Evolutionary conservation across 2,888 invertebrate genomes (phyloP).

Genomic region (Tortrix viridana): DNA sequence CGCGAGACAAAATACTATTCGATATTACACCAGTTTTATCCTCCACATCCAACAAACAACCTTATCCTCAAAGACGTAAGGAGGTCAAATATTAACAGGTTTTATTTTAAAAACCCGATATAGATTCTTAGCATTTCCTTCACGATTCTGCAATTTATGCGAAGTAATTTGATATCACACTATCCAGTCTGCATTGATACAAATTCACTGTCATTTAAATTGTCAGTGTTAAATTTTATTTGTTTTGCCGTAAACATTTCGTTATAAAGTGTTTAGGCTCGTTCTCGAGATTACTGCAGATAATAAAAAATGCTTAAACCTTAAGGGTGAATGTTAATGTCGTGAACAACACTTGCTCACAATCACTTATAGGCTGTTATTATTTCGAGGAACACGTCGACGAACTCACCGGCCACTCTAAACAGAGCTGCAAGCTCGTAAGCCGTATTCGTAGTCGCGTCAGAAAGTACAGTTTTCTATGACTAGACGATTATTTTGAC

Average conservation of each 20-base stretch:
- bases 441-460: too few species aligned
- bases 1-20: constrained; percentile 64
- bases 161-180: constrained; percentile 60
- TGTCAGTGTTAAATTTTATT: constrained; percentile 26
- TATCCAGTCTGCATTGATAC: constrained; percentile 1
- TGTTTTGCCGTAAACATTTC: constrained; percentile 20
- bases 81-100: not conserved
- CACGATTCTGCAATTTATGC: constrained; percentile 60
- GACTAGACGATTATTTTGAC: too few species aligned
- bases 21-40: constrained; percentile 47
- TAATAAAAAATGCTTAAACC: constrained; percentile 27
- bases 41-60: constrained; percentile 39
- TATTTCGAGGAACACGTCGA: too few species aligned
- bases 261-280: constrained; percentile 15
- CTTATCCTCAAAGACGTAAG: constrained; percentile 36
- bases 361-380: constrained; percentile 15
- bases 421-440: too few species aligned
- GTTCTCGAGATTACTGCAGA: constrained; percentile 15
- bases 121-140: constrained; percentile 68
- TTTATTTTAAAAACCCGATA: constrained; percentile 49
- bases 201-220: not conserved
- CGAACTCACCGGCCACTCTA: too few species aligned
- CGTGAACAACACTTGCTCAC: constrained; percentile 22
- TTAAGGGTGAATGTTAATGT: constrained; percentile 12
- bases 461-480: too few species aligned